phyloP scores from a whole-genome alignment of 2,797 vertebrate genomes.

The Melanotaenia maccullochi region DNA sequence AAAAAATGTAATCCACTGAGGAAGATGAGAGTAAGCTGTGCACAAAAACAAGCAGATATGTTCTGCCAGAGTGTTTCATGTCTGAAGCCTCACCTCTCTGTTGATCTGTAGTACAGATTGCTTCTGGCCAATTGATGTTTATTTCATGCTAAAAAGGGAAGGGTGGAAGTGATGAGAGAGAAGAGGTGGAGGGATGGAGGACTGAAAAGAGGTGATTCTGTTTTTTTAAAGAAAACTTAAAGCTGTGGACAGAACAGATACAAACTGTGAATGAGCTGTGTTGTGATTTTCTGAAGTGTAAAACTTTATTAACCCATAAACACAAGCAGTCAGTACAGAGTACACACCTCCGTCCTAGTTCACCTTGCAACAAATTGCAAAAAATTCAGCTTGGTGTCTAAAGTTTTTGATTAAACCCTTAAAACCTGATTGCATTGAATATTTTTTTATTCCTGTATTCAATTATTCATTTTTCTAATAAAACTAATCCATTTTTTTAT shows the following conservation, averaged over 20 bases:
- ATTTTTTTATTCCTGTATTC: no score
- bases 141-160: slow-evolving; percentile 28
- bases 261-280: not conserved
- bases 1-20: slow-evolving; percentile 26
- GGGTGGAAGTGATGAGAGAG: not conserved
- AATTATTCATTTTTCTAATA: not conserved
- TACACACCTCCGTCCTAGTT: not conserved
- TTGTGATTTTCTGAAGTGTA: not conserved
- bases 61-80: slow-evolving; percentile 30
- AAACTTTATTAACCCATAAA: not conserved
- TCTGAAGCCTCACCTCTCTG: slow-evolving; percentile 39
- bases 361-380: not conserved
- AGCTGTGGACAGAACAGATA: not conserved
- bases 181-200: not conserved
- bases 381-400: not conserved
- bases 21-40: slow-evolving; percentile 42
- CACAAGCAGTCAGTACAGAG: not conserved
- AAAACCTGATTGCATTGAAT: not conserved
- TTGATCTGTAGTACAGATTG: slow-evolving; percentile 39
- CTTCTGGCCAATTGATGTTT: slow-evolving; percentile 37
- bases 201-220: not conserved
- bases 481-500: not conserved
- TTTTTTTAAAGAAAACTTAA: not conserved
- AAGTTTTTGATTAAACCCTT: not conserved
- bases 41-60: slow-evolving; percentile 45